Conservation (phyloP, 1,140 invertebrate species). For the Parasteatoda tepidariorum region DNA sequence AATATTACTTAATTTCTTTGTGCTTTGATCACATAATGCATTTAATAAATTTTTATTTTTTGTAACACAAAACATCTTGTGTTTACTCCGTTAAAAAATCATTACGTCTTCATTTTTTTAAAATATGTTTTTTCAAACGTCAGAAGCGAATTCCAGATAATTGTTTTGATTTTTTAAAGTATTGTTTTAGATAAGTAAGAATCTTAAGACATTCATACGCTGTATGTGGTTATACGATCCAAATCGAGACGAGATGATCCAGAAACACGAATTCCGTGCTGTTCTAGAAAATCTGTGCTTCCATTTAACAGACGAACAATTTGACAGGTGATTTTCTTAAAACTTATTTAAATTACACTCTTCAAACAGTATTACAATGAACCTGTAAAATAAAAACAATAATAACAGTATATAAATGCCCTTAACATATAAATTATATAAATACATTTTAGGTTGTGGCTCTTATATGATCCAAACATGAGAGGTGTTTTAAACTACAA, state of each 20-base stretch:
- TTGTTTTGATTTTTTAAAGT: too few relatives aligned
- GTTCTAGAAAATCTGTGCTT: slow-evolving; percentile 30
- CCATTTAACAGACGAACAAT: slow-evolving; percentile 36
- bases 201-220: slow-evolving; percentile 34
- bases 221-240: slow-evolving; percentile 24
- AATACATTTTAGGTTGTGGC: slow-evolving; percentile 35
- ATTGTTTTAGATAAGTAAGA: slow-evolving; percentile 27
- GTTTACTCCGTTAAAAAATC: too few relatives aligned
- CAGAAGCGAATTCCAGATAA: not conserved
- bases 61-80: too few relatives aligned
- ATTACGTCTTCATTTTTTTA: too few relatives aligned
- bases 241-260: slow-evolving; percentile 33
- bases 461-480: slow-evolving; percentile 22
- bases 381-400: not conserved
- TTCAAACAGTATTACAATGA: not conserved
- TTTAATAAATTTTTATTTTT: too few relatives aligned
- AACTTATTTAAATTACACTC: not conserved
- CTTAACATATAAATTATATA: too few relatives aligned
- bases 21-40: too few relatives aligned
- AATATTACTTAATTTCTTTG: too few relatives aligned
- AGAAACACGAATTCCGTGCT: slow-evolving; percentile 33
- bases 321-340: slow-evolving; percentile 8
- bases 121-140: not conserved
- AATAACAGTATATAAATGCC: not conserved
- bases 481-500: slow-evolving; percentile 37